Evolutionary conservation across 2,113 vertebrate genomes (phyloP).

Genomic region (Platichthys stellatus): DNA sequence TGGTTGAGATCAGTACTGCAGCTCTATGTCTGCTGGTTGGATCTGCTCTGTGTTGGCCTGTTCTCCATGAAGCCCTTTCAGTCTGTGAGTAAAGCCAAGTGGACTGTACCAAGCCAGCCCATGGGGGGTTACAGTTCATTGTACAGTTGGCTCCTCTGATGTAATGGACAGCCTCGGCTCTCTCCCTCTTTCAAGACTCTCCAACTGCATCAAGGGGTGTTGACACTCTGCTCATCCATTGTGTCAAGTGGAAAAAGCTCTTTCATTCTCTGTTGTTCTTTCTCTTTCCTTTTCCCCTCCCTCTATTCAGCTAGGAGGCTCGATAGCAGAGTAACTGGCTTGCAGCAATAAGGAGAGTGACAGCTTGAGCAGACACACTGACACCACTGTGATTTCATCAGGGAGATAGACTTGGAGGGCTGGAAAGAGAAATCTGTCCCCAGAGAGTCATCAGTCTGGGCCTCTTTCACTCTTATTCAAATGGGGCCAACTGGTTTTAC

Average conservation of each 20-base stretch:
- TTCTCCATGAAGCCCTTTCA: slow-evolving; percentile 58
- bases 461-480: slow-evolving; percentile 62
- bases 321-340: slow-evolving; percentile 63
- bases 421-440: slow-evolving; percentile 73
- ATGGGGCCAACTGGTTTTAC: slow-evolving; percentile 63
- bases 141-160: slow-evolving; percentile 45
- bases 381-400: slow-evolving; percentile 69
- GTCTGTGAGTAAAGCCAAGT: slow-evolving; percentile 46
- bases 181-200: slow-evolving; percentile 46
- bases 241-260: slow-evolving; percentile 65
- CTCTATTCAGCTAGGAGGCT: slow-evolving; percentile 41
- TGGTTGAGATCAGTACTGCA: slow-evolving; percentile 27
- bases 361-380: slow-evolving; percentile 73
- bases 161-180: slow-evolving; percentile 40
- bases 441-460: slow-evolving; percentile 73
- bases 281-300: background rate
- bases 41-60: slow-evolving; percentile 29
- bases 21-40: slow-evolving; percentile 21
- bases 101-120: slow-evolving; percentile 50
- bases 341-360: slow-evolving; percentile 66
- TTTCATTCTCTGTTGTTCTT: slow-evolving; percentile 16
- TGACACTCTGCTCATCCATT: slow-evolving; percentile 52
- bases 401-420: slow-evolving; percentile 55
- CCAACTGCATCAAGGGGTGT: slow-evolving; percentile 48
- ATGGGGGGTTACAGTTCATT: slow-evolving; percentile 38